phyloP scores from a whole-genome alignment of 53 echinoderm and acorn worm genomes.

The Apostichopus leukothele region DNA sequence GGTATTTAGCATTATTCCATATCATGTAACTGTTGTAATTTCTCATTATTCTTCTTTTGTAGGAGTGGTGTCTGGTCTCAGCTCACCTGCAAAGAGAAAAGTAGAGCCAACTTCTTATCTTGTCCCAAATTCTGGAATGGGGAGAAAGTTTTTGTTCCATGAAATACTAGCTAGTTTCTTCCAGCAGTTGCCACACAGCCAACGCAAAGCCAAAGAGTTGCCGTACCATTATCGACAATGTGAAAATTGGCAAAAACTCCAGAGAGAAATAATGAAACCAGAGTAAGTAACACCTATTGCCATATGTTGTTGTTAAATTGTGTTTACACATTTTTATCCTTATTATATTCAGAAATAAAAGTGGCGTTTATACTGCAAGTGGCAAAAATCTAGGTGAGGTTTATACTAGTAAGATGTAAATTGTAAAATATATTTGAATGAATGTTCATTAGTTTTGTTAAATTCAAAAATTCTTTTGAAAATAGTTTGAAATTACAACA shows the following conservation, averaged over 20 bases:
- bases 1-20: too few relatives aligned
- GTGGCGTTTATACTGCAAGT: too few relatives aligned
- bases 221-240: slow-evolving; percentile 78
- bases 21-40: neutral
- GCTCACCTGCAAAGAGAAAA: slow-evolving; percentile 42
- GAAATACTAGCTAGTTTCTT: slow-evolving; percentile 75
- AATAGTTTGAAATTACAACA: too few relatives aligned
- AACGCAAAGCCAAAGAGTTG: slow-evolving; percentile 81
- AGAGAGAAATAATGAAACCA: slow-evolving; percentile 22
- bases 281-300: neutral
- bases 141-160: slow-evolving; percentile 65
- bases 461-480: too few relatives aligned
- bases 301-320: too few relatives aligned
- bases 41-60: neutral
- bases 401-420: too few relatives aligned
- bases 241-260: slow-evolving; percentile 23
- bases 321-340: too few relatives aligned
- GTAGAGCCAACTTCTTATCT: slow-evolving; percentile 4
- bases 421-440: too few relatives aligned
- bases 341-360: too few relatives aligned
- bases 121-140: neutral
- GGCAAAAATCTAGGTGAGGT: too few relatives aligned
- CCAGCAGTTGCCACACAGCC: slow-evolving; percentile 61
- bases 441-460: too few relatives aligned
- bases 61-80: slow-evolving; percentile 70